Percentiles rank a stretch among this genome's conserved stretches.
phyloP scores from a whole-genome alignment of 2,797 vertebrate genomes.

The Anguilla obscura region DNA sequence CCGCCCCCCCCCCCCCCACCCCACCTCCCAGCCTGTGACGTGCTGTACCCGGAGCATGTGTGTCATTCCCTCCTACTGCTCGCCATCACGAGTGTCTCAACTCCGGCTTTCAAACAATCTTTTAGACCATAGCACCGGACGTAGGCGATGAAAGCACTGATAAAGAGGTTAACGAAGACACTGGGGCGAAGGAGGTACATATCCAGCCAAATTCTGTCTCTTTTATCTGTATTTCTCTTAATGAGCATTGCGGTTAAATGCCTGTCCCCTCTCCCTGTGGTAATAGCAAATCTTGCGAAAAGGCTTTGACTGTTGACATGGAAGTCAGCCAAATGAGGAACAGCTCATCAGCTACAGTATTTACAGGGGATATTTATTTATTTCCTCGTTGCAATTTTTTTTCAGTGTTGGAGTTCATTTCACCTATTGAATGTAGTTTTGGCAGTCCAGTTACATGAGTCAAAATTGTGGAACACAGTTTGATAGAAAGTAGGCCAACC shows the following conservation, averaged over 20 bases:
- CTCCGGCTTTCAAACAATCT: conserved; percentile 46
- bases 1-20: conserved; percentile 6
- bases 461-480: background rate
- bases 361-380: background rate
- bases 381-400: background rate
- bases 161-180: conserved; percentile 51
- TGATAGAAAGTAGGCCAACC: background rate
- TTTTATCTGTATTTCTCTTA: background rate
- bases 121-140: conserved; percentile 52
- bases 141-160: conserved; percentile 48
- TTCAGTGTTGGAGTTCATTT: background rate
- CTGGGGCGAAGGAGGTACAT: conserved; percentile 57
- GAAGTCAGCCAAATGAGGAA: background rate
- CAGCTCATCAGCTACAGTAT: background rate
- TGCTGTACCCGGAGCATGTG: conserved; percentile 29
- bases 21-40: conserved; percentile 17
- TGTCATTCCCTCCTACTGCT: background rate
- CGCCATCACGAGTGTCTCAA: conserved; percentile 37
- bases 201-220: conserved; percentile 26
- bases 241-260: background rate
- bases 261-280: background rate
- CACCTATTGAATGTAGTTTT: background rate
- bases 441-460: background rate
- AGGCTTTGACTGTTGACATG: background rate
- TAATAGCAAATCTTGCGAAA: background rate